A percentile compares a stretch with the other conserved stretches of the same genome.
These are phyloP conservation scores for Xanthia icteritia DNA, from an alignment of 2,888 invertebrate species.

Conservation along the genomic window DNA sequence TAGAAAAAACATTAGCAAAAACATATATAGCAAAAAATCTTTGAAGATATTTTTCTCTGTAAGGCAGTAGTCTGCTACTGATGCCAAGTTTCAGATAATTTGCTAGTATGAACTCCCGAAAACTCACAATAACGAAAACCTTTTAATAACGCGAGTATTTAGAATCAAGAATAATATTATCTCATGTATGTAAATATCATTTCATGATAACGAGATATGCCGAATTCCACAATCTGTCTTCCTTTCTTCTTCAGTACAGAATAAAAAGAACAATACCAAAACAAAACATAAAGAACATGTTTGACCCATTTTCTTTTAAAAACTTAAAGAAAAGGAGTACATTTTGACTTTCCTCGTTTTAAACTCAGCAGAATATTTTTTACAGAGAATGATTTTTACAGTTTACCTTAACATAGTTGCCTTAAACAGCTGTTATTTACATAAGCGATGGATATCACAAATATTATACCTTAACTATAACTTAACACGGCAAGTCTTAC, in stretches of 20 bases:
- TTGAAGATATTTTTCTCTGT: neutral
- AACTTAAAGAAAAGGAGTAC: neutral
- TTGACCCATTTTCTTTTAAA: neutral
- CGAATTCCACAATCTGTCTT: neutral
- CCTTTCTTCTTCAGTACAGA: neutral
- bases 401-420: neutral
- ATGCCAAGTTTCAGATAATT: neutral
- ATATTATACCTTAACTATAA: constrained; percentile 7
- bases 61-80: neutral
- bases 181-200: neutral
- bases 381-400: neutral
- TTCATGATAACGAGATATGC: constrained; percentile 4
- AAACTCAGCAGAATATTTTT: neutral
- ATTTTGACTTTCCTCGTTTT: neutral
- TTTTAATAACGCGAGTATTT: constrained; percentile 1
- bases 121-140: neutral
- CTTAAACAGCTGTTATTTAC: constrained; percentile 9
- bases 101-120: neutral
- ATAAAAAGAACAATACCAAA: neutral
- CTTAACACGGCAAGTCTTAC: constrained; percentile 29
- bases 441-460: constrained; percentile 49
- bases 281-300: neutral
- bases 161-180: neutral
- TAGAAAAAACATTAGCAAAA: neutral
- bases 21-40: neutral